Percentiles rank a stretch among this genome's conserved stretches.
Conservation (phyloP, 2,888 invertebrate genomes). For the Drosophila kuntzei region DNA sequence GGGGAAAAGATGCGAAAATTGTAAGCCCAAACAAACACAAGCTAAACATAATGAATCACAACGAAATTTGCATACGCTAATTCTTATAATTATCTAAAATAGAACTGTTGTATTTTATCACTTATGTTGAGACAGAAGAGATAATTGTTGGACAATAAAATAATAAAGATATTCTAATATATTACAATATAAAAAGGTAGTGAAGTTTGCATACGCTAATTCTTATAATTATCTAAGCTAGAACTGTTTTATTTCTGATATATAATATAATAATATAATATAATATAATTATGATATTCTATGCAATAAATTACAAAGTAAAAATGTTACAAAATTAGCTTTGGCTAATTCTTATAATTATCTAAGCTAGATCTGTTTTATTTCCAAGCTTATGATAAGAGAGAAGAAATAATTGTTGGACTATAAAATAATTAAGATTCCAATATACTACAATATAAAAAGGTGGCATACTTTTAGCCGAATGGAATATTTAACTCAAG, state of each 20-base stretch:
- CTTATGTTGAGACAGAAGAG: neutral
- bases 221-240: neutral
- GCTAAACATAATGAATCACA: slow-evolving; percentile 8
- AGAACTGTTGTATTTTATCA: neutral
- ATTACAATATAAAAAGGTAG: neutral
- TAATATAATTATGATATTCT: neutral
- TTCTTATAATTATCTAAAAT: neutral
- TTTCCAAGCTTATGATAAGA: no score
- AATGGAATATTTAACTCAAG: neutral
- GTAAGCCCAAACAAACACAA: slow-evolving; percentile 40
- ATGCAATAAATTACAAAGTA: neutral
- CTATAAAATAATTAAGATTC: neutral
- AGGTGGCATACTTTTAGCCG: neutral
- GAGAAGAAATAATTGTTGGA: no score
- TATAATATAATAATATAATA: no score
- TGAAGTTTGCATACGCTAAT: slow-evolving; percentile 38
- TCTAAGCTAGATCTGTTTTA: no score
- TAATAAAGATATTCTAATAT: neutral
- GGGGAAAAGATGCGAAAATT: slow-evolving; percentile 31
- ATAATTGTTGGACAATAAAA: neutral
- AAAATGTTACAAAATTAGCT: slow-evolving; percentile 20
- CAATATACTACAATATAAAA: neutral
- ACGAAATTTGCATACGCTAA: slow-evolving; percentile 39
- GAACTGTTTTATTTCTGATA: neutral
- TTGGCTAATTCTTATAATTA: slow-evolving; percentile 23